Evolutionary conservation across 2,797 vertebrate genomes (phyloP), one percentile per base, ranked within the genome.

Genomic region (Sarcoramphus papa): DNA sequence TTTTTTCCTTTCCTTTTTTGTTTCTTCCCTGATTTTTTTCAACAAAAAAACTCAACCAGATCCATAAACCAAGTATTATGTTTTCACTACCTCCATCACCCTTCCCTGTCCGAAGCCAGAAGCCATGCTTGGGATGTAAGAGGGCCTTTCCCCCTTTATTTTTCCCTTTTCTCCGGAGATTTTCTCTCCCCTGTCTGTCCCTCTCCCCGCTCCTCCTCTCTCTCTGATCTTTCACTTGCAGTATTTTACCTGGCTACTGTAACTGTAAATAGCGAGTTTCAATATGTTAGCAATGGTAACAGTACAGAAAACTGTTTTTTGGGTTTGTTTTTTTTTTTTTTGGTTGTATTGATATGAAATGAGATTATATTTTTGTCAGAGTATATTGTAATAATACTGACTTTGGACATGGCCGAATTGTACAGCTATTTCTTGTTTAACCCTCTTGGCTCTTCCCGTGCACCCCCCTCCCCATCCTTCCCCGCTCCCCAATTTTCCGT

Each of bases 301-400:
- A 97, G 98, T 96, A 96, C 97, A 96, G 95, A 98, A 98, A 98
- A 97, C 91, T 97, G 96, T 23, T 43, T 84, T 75, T 94, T 62
- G 56, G 23, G 6, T 82, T 92, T 79, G n/a, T 90, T 92, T 67
- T 50, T 93, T 64, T 69, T 69, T 64, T 73, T 77, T 48, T 47
- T 37, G 3, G 97, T 97, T 98, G 98, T 98, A 98, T 97, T 97
- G 98, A 97, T 98, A 98, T 97, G 97, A 98, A 98, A 98, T 97
- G 97, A 98, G 97, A 98, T 98, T 98, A 89, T 98, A 98, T 98
- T 98, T 98, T 98, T 98, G 97, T 98, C 98, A 98, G 97, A 98
- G 97, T 98, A 98, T 98, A 98, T 98, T 98, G 98, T 98, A 97
- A 98, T 98, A 98, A 98, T 95, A 97, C 97, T 95, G 97, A 97